A percentile compares a stretch with the other conserved stretches of the same genome.
Conservation (phyloP, 1,140 invertebrate genomes). For the Hestina assimilis region DNA sequence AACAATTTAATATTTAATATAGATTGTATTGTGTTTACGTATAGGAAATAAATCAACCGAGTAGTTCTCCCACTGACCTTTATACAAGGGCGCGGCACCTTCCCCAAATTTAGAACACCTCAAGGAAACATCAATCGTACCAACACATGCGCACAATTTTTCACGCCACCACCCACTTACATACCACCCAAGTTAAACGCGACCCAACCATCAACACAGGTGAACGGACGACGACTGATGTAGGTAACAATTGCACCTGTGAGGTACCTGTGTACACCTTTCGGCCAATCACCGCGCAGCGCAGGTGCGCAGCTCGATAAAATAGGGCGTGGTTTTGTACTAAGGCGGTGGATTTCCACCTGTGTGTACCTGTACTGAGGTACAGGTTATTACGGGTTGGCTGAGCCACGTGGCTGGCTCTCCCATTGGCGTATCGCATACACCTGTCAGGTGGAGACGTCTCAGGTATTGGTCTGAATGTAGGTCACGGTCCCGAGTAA, state of each 20-base stretch:
- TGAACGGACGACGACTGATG: constrained; percentile 18
- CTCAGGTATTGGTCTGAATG: constrained; percentile 48
- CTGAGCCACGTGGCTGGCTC: constrained; percentile 25
- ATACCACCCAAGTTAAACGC: constrained; percentile 18
- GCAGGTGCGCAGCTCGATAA: constrained; percentile 75
- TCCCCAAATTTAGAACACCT: constrained; percentile 71
- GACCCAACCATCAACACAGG: constrained; percentile 21
- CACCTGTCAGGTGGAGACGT: constrained; percentile 38
- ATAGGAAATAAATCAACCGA: neutral
- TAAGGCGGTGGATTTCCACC: constrained; percentile 43
- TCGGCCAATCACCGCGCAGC: constrained; percentile 70
- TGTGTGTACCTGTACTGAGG: constrained; percentile 53
- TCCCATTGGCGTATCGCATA: constrained; percentile 12
- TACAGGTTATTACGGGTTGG: constrained; percentile 45
- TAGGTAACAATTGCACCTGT: constrained; percentile 21
- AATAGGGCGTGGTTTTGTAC: constrained; percentile 52
- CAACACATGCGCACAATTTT: constrained; percentile 72
- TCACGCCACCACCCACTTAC: constrained; percentile 22
- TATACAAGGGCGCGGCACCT: constrained; percentile 50
- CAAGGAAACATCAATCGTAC: constrained; percentile 73
- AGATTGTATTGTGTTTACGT: too few relatives aligned
- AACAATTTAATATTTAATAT: too few relatives aligned
- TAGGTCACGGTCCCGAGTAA: constrained; percentile 34
- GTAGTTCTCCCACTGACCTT: constrained; percentile 16
- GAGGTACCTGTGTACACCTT: constrained; percentile 51